phyloP scores from a whole-genome alignment of 2,113 vertebrate species.

The Anser cygnoides region DNA sequence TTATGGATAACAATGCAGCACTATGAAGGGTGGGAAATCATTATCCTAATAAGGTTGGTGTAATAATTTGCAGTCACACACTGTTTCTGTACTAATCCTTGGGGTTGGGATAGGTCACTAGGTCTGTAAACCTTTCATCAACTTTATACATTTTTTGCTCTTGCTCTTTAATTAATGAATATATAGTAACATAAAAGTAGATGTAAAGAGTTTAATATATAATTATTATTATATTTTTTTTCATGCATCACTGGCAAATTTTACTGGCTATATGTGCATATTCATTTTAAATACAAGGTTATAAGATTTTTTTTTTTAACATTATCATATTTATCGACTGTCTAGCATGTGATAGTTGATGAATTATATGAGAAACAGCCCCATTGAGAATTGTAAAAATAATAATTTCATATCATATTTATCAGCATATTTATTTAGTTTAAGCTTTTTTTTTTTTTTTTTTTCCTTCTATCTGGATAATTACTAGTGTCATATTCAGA shows the following conservation, averaged over 20 bases:
- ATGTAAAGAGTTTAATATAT: slow-evolving; percentile 39
- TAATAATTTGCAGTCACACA: slow-evolving; percentile 87
- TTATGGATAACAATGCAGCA: slow-evolving; percentile 87
- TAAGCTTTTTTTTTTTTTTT: not conserved
- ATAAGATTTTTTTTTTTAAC: not conserved
- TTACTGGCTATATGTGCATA: slow-evolving; percentile 7
- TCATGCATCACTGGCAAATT: slow-evolving; percentile 9
- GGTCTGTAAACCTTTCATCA: slow-evolving; percentile 77
- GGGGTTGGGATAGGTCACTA: slow-evolving; percentile 84
- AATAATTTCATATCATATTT: not conserved
- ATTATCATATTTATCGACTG: not conserved
- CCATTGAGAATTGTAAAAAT: not conserved
- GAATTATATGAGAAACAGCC: not conserved
- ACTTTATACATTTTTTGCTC: slow-evolving; percentile 57
- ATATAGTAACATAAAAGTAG: slow-evolving; percentile 62
- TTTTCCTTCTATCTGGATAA: not conserved
- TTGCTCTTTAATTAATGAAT: slow-evolving; percentile 70
- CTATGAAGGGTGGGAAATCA: slow-evolving; percentile 87
- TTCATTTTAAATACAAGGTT: slow-evolving; percentile 28
- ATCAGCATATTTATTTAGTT: not conserved
- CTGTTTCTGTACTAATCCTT: slow-evolving; percentile 87
- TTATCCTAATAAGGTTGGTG: slow-evolving; percentile 92
- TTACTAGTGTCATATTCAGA: not conserved
- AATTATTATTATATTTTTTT: slow-evolving; percentile 15
- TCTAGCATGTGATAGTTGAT: not conserved